Evolutionary conservation across 2,797 vertebrate species (phyloP).

Genomic region (Diplodus sargus): DNA sequence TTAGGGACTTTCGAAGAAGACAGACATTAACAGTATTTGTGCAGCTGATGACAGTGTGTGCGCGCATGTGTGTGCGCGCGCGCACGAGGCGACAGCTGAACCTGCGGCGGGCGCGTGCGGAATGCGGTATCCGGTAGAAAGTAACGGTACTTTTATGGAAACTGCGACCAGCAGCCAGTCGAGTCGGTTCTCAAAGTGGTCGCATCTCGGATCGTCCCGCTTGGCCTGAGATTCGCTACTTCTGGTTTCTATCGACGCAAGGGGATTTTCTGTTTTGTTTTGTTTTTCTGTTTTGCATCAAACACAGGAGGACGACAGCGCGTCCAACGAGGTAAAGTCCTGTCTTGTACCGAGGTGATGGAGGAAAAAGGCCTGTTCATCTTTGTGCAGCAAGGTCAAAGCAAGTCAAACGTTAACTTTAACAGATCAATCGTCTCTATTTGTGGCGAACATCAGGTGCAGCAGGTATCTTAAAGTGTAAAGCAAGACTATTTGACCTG

Average conservation of each 20-base stretch:
- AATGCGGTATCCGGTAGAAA: constrained; percentile 90
- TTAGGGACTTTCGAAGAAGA: neutral
- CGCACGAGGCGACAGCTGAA: constrained; percentile 89
- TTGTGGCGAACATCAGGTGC: neutral
- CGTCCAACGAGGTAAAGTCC: constrained; percentile 66
- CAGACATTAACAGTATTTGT: constrained; percentile 32
- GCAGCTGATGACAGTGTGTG: constrained; percentile 44
- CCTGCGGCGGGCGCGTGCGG: constrained; percentile 86
- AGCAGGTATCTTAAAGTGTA: neutral
- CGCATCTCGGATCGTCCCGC: constrained; percentile 48
- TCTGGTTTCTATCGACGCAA: neutral
- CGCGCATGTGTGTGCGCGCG: constrained; percentile 35
- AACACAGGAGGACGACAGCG: constrained; percentile 34
- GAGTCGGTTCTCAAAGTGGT: constrained; percentile 68
- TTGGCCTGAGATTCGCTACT: constrained; percentile 8
- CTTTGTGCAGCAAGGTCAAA: constrained; percentile 21
- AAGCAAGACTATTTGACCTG: too few species aligned
- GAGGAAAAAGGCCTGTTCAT: neutral
- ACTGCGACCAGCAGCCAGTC: constrained; percentile 83
- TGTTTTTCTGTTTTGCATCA: constrained; percentile 6
- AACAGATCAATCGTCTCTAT: neutral
- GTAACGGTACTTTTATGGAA: constrained; percentile 96
- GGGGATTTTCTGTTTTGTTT: constrained; percentile 38
- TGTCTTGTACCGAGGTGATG: neutral
- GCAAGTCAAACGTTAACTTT: neutral